Conservation (phyloP, 2,888 invertebrate species). For the Amphipoea lucens region DNA sequence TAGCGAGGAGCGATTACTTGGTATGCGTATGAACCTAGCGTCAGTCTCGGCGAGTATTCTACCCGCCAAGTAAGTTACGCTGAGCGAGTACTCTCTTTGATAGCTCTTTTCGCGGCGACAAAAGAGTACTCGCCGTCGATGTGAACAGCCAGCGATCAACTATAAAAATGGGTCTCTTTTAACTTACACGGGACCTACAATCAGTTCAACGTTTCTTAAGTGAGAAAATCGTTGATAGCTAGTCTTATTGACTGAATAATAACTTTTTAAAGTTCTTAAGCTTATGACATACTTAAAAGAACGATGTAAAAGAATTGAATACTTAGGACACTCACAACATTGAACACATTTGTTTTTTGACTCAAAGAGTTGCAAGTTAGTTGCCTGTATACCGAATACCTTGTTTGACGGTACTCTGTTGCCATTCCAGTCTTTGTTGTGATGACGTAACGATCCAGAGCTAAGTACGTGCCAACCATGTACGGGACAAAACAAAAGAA, state of each 20-base stretch:
- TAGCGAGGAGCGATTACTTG: background rate
- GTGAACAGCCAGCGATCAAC: too few relatives aligned
- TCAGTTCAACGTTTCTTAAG: background rate
- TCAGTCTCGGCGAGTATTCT: background rate
- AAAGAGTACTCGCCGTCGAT: background rate
- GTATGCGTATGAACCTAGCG: background rate
- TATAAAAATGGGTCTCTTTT: background rate
- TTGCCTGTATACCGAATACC: background rate
- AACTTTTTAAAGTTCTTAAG: background rate
- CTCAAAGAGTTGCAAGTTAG: background rate
- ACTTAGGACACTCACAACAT: background rate
- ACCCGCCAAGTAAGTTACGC: background rate
- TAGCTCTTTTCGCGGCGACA: background rate
- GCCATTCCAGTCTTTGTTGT: conserved; percentile 66
- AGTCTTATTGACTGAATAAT: background rate
- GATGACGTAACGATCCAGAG: conserved; percentile 67
- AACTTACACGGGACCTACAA: background rate
- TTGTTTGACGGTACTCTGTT: conserved; percentile 43
- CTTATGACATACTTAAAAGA: too few relatives aligned
- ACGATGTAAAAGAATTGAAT: background rate
- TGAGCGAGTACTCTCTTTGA: background rate
- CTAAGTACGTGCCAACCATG: conserved; percentile 53
- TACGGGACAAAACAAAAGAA: conserved; percentile 61
- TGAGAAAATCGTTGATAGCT: background rate
- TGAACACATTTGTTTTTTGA: too few relatives aligned